These are phyloP conservation scores for Ormyrus rosae DNA, from an alignment of 2,888 invertebrate genomes.

Conservation along the genomic window DNA sequence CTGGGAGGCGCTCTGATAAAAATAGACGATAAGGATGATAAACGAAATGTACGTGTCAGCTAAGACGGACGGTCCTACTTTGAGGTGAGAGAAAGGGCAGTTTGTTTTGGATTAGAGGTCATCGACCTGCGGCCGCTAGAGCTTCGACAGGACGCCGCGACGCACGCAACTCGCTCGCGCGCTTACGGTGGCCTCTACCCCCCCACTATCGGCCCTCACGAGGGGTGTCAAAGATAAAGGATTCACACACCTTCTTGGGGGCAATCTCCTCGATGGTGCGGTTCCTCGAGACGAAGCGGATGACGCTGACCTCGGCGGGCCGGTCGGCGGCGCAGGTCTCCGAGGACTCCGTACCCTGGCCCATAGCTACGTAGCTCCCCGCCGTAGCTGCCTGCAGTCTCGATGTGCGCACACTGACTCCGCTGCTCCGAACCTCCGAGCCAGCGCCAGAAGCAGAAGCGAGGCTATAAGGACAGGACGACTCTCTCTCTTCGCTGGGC, in stretches of 20 bases:
- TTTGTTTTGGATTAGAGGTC: conserved; percentile 74
- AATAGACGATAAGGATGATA: neutral
- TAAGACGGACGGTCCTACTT: neutral
- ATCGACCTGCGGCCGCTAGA: conserved; percentile 59
- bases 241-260: conserved; percentile 71
- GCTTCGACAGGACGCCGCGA: conserved; percentile 51
- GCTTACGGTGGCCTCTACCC: neutral
- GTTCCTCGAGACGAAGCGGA: conserved; percentile 74
- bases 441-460: conserved; percentile 15
- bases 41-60: neutral
- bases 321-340: conserved; percentile 72
- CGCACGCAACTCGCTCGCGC: conserved; percentile 10
- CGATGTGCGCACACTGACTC: conserved; percentile 3
- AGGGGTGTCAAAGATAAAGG: neutral
- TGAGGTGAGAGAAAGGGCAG: conserved; percentile 51
- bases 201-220: neutral
- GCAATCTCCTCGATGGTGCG: conserved; percentile 74
- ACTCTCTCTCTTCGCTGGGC: too few relatives aligned
- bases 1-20: neutral
- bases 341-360: conserved; percentile 73
- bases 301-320: conserved; percentile 74
- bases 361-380: conserved; percentile 63
- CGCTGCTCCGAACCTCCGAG: neutral
- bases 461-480: neutral
- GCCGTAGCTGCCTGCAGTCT: neutral